phyloP scores from a whole-genome alignment of 1,140 invertebrate genomes.

The Drosophila pallidifrons region DNA sequence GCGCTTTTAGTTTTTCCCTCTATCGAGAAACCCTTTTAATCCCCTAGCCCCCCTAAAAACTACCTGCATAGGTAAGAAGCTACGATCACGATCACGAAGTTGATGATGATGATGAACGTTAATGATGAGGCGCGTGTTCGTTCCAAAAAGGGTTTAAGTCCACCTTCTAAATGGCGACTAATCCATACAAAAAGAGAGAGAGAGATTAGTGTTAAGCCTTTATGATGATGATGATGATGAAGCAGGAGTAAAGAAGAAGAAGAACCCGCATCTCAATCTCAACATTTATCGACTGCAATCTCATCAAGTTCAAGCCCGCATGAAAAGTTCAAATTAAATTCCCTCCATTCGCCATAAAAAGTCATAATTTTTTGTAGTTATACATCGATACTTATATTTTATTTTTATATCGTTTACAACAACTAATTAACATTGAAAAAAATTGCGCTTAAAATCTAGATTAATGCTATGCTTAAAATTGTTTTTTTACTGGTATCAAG shows the following conservation, averaged over 20 bases:
- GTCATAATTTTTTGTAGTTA: background rate
- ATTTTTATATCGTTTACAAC: conserved; percentile 42
- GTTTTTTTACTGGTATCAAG: conserved; percentile 52
- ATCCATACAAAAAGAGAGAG: background rate
- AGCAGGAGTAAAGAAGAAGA: background rate
- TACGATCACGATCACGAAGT: background rate
- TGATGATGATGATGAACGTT: conserved; percentile 15
- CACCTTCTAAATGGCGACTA: background rate
- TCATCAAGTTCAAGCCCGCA: background rate
- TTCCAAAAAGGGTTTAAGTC: conserved; percentile 32
- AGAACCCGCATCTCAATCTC: conserved; percentile 48
- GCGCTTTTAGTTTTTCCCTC: conserved; percentile 21
- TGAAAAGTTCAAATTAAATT: background rate
- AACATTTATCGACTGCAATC: conserved; percentile 16
- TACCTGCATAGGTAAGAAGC: conserved; percentile 26
- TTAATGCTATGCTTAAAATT: background rate
- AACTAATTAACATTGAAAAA: conserved; percentile 66
- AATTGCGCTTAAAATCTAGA: background rate
- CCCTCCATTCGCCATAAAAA: background rate
- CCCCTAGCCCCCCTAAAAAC: background rate
- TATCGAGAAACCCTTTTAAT: background rate
- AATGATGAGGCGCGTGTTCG: conserved; percentile 15
- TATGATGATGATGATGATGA: conserved; percentile 9
- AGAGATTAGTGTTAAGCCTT: conserved; percentile 51
- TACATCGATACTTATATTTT: conserved; percentile 1